phyloP scores from a whole-genome alignment of 1,140 invertebrate genomes.

The Penaeus vannamei region DNA sequence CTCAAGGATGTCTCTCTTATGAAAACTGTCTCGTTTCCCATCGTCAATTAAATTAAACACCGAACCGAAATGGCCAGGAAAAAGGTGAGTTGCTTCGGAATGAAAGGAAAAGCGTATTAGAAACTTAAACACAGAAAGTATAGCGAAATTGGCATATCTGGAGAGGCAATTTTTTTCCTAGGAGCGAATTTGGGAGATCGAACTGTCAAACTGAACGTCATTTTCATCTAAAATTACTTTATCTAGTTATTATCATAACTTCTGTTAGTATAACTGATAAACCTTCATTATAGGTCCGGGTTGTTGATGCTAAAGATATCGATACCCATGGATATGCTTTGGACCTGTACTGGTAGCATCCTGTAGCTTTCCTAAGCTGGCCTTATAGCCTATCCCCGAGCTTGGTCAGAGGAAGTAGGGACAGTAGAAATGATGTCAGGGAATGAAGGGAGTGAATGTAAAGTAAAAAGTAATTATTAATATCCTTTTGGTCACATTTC shows the following conservation, averaged over 20 bases:
- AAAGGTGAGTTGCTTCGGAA: conserved; percentile 14
- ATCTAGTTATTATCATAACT: background rate
- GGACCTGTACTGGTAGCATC: no score
- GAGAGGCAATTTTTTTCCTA: background rate
- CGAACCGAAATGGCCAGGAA: conserved; percentile 23
- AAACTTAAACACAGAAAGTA: background rate
- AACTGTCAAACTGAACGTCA: no score
- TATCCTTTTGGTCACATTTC: conserved; percentile 86
- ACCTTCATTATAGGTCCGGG: conserved; percentile 77
- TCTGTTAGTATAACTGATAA: background rate
- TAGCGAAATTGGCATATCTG: background rate
- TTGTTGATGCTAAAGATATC: conserved; percentile 71
- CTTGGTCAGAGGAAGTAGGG: conserved; percentile 89
- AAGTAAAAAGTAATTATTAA: conserved; percentile 75
- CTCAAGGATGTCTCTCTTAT: background rate
- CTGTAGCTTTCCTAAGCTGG: no score
- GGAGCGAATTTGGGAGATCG: conserved; percentile 1
- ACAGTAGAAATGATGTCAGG: conserved; percentile 98
- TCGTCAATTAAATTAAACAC: conserved; percentile 25
- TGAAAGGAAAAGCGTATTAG: background rate
- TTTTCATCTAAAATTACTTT: background rate
- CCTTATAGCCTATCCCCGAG: conserved; percentile 77
- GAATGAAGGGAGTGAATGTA: conserved; percentile 97
- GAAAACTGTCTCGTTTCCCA: conserved; percentile 26
- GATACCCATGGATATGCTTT: no score